Evolutionary conservation across 1,140 invertebrate species (phyloP).

Genomic region (Penaeus vannamei): DNA sequence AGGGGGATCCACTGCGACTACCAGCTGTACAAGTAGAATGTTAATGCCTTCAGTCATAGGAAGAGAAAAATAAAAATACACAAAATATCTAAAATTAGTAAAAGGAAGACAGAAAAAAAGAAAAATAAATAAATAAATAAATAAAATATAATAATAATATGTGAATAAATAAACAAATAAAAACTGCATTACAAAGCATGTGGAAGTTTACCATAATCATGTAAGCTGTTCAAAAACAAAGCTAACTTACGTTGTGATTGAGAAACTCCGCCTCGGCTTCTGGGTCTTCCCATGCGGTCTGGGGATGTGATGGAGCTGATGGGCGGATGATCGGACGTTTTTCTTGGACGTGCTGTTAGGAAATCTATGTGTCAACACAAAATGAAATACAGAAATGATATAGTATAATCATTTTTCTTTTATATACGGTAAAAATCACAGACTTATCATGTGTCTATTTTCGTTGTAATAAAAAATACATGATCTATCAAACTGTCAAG

Average conservation of each 20-base stretch:
- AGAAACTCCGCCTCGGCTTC: conserved; percentile 80
- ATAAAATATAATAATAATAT: not conserved
- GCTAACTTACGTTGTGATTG: conserved; percentile 89
- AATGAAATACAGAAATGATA: conserved; percentile 29
- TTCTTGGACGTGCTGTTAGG: conserved; percentile 69
- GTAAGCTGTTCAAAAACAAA: not conserved
- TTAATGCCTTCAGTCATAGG: too few relatives aligned
- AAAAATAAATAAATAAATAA: conserved; percentile 42
- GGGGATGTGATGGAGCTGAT: conserved; percentile 73
- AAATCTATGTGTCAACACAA: conserved; percentile 1
- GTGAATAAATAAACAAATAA: conserved; percentile 19
- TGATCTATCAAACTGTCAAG: too few relatives aligned
- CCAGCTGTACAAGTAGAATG: conserved; percentile 76
- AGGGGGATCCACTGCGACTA: conserved; percentile 89
- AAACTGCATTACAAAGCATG: not conserved
- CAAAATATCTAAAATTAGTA: not conserved
- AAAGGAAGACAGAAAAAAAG: conserved; percentile 24
- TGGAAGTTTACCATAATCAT: not conserved
- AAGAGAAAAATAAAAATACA: not conserved
- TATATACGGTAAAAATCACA: too few relatives aligned
- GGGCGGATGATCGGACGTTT: conserved; percentile 73
- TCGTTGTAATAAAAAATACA: too few relatives aligned
- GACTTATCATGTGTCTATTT: too few relatives aligned
- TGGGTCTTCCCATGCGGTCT: conserved; percentile 75
- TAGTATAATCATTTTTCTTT: conserved; percentile 20